These are phyloP conservation scores for Bradypus variegatus DNA, from an alignment of 2,797 vertebrate genomes.

Conservation along the genomic window DNA sequence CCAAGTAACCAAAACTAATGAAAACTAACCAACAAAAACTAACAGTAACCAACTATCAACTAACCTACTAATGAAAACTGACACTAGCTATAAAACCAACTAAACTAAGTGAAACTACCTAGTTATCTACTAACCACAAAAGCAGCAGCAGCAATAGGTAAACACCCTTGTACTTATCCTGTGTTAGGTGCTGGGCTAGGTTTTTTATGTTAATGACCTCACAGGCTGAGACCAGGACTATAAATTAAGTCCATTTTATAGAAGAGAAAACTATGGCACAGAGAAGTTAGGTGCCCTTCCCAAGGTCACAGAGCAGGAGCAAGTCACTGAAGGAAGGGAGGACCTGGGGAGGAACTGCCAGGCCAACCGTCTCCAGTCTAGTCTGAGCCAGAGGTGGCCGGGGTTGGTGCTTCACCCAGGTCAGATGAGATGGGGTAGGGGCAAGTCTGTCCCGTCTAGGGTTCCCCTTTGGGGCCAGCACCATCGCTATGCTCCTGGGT, in stretches of 20 bases:
- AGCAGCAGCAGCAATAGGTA: neutral
- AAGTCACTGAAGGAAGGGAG: neutral
- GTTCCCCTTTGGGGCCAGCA: neutral
- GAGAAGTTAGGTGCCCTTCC: neutral
- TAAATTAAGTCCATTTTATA: neutral
- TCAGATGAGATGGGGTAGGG: neutral
- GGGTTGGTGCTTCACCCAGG: neutral
- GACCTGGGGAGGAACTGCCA: no score
- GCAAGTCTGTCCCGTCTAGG: neutral
- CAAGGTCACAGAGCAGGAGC: neutral
- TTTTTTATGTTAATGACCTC: neutral
- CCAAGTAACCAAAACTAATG: no score
- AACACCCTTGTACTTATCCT: neutral
- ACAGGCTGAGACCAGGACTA: neutral
- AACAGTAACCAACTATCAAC: no score
- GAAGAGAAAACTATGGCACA: neutral
- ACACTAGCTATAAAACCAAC: no score
- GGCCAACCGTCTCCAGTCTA: fast-evolving
- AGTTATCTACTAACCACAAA: no score
- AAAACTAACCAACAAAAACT: no score
- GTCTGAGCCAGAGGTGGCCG: neutral
- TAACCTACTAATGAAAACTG: no score
- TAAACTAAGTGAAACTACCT: no score
- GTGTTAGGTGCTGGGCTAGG: neutral
- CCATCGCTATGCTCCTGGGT: neutral